Evolutionary conservation across 2,888 invertebrate species (phyloP), one percentile per base, ranked within the genome.

Genomic region (Odontothrips loti): DNA sequence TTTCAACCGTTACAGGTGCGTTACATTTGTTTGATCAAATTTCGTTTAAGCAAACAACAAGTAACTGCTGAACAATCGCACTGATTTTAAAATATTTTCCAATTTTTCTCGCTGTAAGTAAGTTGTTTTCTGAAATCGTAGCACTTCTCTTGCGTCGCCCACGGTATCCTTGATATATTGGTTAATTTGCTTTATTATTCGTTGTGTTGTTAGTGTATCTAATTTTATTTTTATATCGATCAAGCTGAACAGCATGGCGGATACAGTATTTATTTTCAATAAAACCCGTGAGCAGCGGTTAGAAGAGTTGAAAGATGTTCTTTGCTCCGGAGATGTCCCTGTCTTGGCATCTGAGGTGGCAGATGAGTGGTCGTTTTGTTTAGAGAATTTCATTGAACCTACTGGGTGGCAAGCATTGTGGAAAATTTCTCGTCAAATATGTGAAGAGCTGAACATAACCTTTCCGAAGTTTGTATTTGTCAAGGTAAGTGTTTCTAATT

Each of bases 381-480:
- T 91, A 0, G 92, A 93, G 84, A 84, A 92, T 47, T 87, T 90
- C 0, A 87, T 93, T 1, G 93, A 93, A 84, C 91, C 91, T 0
- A 90, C 89, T 0, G 93, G 93, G 0, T 93, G 93, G 93, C 91
- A 91, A 84, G 92, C 92, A 0, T 84, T 93, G 12, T 93, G 93
- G 93, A 93, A 92, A 86, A 89, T 93, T 12, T 91, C 92, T 0
- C 90, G 92, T 81, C 85, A 89, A 8, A 91, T 90, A 63, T 93
- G 93, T 85, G 91, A 91, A 84, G 89, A 89, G 82, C 90, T 92
- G 86, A 89, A 91, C 83, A 91, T 92, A 20, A 89, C 91, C 84
- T 93, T 90, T 86, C 93, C 93, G 0, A 91, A 92, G 80, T 87
- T 92, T 48, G 92, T 92, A 0, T 89, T 90, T 20, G 89, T 92